Conservation (phyloP, 2,797 vertebrate species). For the Gila robusta region DNA sequence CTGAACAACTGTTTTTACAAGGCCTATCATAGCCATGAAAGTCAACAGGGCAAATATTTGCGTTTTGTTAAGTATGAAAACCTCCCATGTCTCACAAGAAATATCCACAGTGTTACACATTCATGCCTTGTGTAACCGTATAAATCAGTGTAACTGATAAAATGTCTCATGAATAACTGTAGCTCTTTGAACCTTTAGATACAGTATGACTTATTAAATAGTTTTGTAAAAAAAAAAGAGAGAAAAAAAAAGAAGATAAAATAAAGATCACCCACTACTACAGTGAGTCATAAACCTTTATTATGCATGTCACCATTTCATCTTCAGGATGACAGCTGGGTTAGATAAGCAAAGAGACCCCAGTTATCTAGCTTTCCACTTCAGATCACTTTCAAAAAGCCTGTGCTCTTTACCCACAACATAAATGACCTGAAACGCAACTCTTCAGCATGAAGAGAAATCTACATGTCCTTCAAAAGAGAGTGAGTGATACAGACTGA, state of each 20-base stretch:
- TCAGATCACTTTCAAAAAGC: conserved; percentile 51
- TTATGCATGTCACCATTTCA: conserved; percentile 50
- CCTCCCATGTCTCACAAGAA: conserved; percentile 44
- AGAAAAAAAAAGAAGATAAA: neutral
- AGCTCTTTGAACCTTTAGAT: conserved; percentile 46
- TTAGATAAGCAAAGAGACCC: conserved; percentile 49
- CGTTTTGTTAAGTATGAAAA: conserved; percentile 54
- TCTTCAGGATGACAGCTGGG: conserved; percentile 49
- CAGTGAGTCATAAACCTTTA: conserved; percentile 42
- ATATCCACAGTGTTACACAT: conserved; percentile 30
- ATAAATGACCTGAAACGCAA: conserved; percentile 61
- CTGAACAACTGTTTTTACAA: conserved; percentile 40
- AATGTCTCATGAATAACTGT: conserved; percentile 53
- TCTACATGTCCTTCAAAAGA: conserved; percentile 63
- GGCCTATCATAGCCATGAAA: neutral
- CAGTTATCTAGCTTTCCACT: conserved; percentile 42
- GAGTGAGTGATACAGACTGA: conserved; percentile 66
- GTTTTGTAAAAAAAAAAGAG: conserved; percentile 12
- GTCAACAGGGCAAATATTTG: conserved; percentile 16
- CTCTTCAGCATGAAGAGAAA: conserved; percentile 64
- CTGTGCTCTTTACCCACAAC: conserved; percentile 45
- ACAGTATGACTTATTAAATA: conserved; percentile 45
- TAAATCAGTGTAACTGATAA: conserved; percentile 51
- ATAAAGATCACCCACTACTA: conserved; percentile 18
- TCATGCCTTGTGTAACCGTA: conserved; percentile 41